Percentiles rank a stretch among this genome's conserved stretches.
phyloP scores from a whole-genome alignment of 2,113 vertebrate species.

The Callopanchax toddi region DNA sequence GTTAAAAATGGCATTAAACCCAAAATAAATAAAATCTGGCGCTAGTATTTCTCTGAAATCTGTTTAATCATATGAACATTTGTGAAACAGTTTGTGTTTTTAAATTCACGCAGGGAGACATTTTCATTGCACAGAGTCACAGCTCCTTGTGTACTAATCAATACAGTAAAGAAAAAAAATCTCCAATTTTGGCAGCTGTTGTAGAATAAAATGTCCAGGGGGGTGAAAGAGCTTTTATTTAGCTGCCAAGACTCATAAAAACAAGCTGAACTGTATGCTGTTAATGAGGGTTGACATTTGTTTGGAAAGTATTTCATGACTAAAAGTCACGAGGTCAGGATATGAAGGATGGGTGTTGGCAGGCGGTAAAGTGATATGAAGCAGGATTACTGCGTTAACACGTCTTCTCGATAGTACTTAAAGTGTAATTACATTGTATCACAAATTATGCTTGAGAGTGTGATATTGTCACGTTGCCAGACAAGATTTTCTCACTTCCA shows the following conservation, averaged over 20 bases:
- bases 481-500: conserved; percentile 40
- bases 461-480: conserved; percentile 61
- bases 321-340: conserved; percentile 47
- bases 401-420: conserved; percentile 54
- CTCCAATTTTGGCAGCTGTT: conserved; percentile 38
- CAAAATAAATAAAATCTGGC: not conserved
- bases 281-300: conserved; percentile 53
- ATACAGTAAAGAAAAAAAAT: conserved; percentile 29
- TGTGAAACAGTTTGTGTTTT: not conserved
- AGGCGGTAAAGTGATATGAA: conserved; percentile 57
- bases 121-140: conserved; percentile 22
- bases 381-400: conserved; percentile 51
- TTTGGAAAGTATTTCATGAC: conserved; percentile 24
- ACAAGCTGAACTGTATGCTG: conserved; percentile 43
- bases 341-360: conserved; percentile 59
- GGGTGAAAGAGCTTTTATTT: conserved; percentile 24
- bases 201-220: conserved; percentile 38
- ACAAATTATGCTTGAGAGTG: conserved; percentile 49
- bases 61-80: not conserved
- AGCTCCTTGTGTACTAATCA: conserved; percentile 36
- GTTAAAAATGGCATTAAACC: not conserved
- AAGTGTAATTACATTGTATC: conserved; percentile 46
- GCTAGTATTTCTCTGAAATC: not conserved
- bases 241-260: conserved; percentile 51
- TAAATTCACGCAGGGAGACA: conserved; percentile 2